These are phyloP conservation scores for Marisa cornuarietis DNA, from an alignment of 1,140 invertebrate genomes.

Conservation along the genomic window DNA sequence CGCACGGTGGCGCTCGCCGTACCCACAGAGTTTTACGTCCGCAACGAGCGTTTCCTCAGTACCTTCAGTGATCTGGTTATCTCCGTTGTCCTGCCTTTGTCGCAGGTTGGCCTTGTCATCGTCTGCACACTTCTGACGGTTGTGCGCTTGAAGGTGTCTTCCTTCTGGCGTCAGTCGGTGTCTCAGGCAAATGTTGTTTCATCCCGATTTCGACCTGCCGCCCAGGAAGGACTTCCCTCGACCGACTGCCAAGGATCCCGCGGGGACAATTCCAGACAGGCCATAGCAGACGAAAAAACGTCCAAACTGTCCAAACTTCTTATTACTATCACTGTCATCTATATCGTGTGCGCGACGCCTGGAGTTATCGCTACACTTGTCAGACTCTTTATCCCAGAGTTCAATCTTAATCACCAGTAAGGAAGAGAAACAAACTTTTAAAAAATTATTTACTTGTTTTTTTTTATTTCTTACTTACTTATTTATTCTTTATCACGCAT, in stretches of 20 bases:
- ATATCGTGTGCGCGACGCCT: background rate
- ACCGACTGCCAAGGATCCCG: background rate
- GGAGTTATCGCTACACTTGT: background rate
- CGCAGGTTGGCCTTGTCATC: background rate
- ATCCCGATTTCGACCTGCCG: background rate
- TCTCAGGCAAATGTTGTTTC: background rate
- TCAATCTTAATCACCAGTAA: background rate
- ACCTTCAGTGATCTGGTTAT: background rate
- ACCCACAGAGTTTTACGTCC: background rate
- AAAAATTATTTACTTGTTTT: no score
- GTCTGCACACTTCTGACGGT: background rate
- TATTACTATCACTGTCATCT: background rate
- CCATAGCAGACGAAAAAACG: background rate
- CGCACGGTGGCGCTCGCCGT: background rate
- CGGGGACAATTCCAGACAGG: background rate
- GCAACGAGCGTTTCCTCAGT: background rate
- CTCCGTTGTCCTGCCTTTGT: background rate
- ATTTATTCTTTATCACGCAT: no score
- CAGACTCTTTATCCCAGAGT: slow-evolving; percentile 4
- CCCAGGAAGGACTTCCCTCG: no score
- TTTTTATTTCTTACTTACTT: no score
- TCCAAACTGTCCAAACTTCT: background rate
- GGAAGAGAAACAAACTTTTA: background rate
- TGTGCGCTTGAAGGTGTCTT: background rate
- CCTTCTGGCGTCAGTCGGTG: background rate